Percentiles rank a stretch among this genome's conserved stretches.
phyloP scores from a whole-genome alignment of 1,140 invertebrate genomes.

The Apocrypta bakeri region DNA sequence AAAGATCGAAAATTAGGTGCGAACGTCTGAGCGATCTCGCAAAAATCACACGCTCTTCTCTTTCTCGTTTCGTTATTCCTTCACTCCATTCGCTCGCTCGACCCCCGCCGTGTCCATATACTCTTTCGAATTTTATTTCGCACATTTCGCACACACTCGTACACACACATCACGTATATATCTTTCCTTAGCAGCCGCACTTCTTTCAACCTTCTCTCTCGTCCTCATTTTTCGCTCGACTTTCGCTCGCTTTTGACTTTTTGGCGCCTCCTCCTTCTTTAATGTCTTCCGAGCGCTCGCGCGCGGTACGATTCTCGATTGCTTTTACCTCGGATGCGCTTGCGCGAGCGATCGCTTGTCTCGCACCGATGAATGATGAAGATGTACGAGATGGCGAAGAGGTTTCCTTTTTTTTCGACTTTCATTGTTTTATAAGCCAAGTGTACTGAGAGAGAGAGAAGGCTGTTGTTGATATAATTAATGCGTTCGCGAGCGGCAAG shows the following conservation, averaged over 20 bases:
- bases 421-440: background rate
- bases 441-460: background rate
- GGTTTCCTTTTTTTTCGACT: background rate
- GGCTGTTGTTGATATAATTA: conserved; percentile 28
- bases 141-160: background rate
- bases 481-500: background rate
- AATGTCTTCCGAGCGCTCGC: conserved; percentile 3
- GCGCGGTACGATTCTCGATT: conserved; percentile 4
- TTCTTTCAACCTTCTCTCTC: background rate
- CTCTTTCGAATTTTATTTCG: conserved; percentile 33
- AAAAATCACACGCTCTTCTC: background rate
- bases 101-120: no score
- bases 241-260: conserved; percentile 30
- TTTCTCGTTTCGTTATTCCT: background rate
- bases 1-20: conserved; percentile 21
- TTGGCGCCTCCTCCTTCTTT: conserved; percentile 37
- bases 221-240: conserved; percentile 25
- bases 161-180: background rate
- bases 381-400: conserved; percentile 3
- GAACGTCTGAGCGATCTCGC: background rate
- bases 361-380: conserved; percentile 43
- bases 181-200: background rate
- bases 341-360: conserved; percentile 32
- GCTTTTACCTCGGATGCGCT: conserved; percentile 28
- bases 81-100: background rate